A percentile compares a stretch with the other conserved stretches of the same genome.
Conservation (phyloP, 1,140 invertebrate genomes). For the Colletes gigas region DNA sequence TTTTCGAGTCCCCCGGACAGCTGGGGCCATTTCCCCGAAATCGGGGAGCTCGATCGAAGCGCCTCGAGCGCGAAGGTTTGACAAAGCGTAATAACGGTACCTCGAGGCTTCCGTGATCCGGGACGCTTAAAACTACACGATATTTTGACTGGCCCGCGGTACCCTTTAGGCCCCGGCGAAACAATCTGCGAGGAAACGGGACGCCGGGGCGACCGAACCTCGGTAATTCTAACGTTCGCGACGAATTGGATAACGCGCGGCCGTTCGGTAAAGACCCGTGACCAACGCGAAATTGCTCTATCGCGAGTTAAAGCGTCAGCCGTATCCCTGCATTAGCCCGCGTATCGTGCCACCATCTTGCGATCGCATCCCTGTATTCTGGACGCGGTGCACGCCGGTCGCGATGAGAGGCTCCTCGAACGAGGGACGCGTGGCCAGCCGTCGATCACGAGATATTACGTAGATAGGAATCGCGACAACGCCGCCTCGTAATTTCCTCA, state of each 20-base stretch:
- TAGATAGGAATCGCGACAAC: conserved; percentile 48
- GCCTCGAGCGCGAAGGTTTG: not conserved
- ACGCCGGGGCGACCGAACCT: not conserved
- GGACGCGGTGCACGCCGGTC: conserved; percentile 11
- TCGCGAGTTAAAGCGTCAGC: conserved; percentile 41
- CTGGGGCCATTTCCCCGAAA: not conserved
- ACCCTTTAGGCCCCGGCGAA: conserved; percentile 2
- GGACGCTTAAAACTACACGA: not conserved
- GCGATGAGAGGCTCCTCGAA: conserved; percentile 45
- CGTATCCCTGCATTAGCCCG: conserved; percentile 27
- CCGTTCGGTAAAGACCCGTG: conserved; percentile 35
- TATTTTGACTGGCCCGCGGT: not conserved
- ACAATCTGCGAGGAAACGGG: not conserved
- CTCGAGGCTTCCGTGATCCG: not conserved
- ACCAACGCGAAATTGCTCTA: conserved; percentile 48
- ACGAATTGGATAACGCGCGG: conserved; percentile 35
- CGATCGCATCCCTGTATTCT: conserved; percentile 29
- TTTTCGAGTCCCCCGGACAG: no score
- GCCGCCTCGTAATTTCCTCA: conserved; percentile 66
- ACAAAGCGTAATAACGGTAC: not conserved
- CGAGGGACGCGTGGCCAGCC: conserved; percentile 54
- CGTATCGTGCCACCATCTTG: conserved; percentile 39
- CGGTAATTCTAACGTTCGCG: conserved; percentile 43
- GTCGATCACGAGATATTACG: conserved; percentile 60
- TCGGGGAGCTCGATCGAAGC: not conserved